Evolutionary conservation across 2,113 vertebrate species (phyloP).

Genomic region (Platichthys stellatus): DNA sequence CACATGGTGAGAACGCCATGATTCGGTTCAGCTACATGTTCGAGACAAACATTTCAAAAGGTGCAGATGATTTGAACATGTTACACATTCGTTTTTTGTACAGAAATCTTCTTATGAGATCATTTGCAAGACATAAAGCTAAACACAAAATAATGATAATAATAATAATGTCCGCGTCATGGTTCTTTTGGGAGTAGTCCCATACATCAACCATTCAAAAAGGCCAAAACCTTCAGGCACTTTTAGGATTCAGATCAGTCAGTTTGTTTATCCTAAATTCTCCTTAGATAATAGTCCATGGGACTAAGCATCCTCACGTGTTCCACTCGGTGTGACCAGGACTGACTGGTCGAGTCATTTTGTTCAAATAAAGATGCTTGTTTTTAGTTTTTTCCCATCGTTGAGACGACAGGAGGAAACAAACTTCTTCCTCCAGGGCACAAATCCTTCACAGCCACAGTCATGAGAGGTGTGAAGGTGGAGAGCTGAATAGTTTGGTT

Average conservation of each 20-base stretch:
- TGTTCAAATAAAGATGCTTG: slow-evolving; percentile 49
- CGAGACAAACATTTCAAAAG: slow-evolving; percentile 53
- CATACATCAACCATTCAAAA: slow-evolving; percentile 67
- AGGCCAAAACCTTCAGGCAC: slow-evolving; percentile 81
- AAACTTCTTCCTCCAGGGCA: slow-evolving; percentile 25
- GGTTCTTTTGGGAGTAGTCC: slow-evolving; percentile 61
- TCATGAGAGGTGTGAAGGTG: slow-evolving; percentile 19
- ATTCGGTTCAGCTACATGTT: slow-evolving; percentile 47
- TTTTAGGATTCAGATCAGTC: slow-evolving; percentile 78
- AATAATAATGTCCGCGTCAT: slow-evolving; percentile 47
- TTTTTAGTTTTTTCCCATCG: slow-evolving; percentile 25
- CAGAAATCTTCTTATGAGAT: slow-evolving; percentile 52
- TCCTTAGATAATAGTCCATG: slow-evolving; percentile 77
- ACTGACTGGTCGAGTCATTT: slow-evolving; percentile 46
- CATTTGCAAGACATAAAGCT: slow-evolving; percentile 63
- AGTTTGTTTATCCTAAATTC: slow-evolving; percentile 61
- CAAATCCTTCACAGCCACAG: slow-evolving; percentile 39
- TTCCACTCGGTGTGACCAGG: slow-evolving; percentile 55
- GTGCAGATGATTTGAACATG: slow-evolving; percentile 60
- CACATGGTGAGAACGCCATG: background rate
- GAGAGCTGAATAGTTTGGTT: slow-evolving; percentile 49
- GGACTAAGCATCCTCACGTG: slow-evolving; percentile 77
- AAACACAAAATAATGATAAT: slow-evolving; percentile 45
- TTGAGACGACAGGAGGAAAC: slow-evolving; percentile 28
- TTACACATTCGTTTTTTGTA: slow-evolving; percentile 53